Conservation (phyloP, 1,140 invertebrate genomes). For the Lethrus apterus region DNA sequence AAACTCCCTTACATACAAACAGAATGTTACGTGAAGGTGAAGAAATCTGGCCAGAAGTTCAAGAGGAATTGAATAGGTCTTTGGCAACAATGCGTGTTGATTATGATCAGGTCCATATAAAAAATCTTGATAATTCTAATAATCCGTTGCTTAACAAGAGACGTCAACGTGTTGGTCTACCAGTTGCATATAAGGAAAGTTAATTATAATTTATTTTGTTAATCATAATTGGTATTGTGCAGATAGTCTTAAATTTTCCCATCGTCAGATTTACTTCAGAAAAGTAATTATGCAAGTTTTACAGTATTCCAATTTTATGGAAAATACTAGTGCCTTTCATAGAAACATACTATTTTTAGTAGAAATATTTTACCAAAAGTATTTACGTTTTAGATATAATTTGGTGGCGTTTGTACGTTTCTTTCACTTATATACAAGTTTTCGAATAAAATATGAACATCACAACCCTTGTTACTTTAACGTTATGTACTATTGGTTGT, state of each 20-base stretch:
- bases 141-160: constrained; percentile 87
- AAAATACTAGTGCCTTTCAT: constrained; percentile 38
- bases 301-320: constrained; percentile 14
- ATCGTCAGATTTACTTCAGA: constrained; percentile 8
- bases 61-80: constrained; percentile 97
- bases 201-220: constrained; percentile 2
- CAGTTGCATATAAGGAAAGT: constrained; percentile 3
- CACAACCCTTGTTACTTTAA: too few relatives aligned
- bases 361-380: too few relatives aligned
- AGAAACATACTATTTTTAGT: too few relatives aligned
- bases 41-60: constrained; percentile 91
- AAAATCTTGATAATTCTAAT: constrained; percentile 83
- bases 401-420: too few relatives aligned
- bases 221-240: neutral
- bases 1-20: constrained; percentile 87
- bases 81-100: constrained; percentile 95
- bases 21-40: constrained; percentile 81
- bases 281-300: constrained; percentile 2
- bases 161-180: constrained; percentile 44
- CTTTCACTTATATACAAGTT: too few relatives aligned
- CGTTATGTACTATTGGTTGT: too few relatives aligned
- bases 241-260: constrained; percentile 7
- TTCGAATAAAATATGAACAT: too few relatives aligned
- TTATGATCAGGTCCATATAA: constrained; percentile 85
- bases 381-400: too few relatives aligned